Conservation (phyloP, 2,888 invertebrate species). For the Cetonia aurata region DNA sequence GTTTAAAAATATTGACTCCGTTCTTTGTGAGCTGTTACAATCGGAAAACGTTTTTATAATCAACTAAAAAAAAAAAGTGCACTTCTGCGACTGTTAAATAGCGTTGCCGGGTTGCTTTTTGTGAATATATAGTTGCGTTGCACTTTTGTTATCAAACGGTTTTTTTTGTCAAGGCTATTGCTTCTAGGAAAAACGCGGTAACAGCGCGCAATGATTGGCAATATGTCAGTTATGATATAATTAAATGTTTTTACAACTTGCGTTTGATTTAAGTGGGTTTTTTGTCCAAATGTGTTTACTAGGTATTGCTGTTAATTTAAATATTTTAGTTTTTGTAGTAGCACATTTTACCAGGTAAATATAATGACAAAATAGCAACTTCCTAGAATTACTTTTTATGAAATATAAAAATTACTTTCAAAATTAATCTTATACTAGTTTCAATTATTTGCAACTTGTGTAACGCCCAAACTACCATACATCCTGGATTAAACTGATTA, state of each 20-base stretch:
- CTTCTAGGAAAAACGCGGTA: background rate
- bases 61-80: background rate
- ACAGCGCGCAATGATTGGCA: background rate
- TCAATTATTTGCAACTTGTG: no score
- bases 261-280: background rate
- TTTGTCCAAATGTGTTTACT: background rate
- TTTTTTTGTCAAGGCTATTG: background rate
- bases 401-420: no score
- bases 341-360: no score
- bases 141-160: constrained; percentile 6
- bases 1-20: no score
- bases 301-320: background rate
- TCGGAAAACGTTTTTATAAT: constrained; percentile 5
- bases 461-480: no score
- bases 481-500: no score
- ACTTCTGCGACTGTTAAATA: background rate
- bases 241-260: constrained; percentile 1
- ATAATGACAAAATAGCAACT: no score
- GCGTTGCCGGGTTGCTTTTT: background rate
- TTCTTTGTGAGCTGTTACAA: no score
- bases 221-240: constrained; percentile 19
- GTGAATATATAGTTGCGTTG: background rate
- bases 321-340: no score
- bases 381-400: no score
- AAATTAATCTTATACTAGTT: no score